A percentile compares a stretch with the other conserved stretches of the same genome.
Evolutionary conservation across 2,888 invertebrate species (phyloP).

Genomic region (Timema cristinae): DNA sequence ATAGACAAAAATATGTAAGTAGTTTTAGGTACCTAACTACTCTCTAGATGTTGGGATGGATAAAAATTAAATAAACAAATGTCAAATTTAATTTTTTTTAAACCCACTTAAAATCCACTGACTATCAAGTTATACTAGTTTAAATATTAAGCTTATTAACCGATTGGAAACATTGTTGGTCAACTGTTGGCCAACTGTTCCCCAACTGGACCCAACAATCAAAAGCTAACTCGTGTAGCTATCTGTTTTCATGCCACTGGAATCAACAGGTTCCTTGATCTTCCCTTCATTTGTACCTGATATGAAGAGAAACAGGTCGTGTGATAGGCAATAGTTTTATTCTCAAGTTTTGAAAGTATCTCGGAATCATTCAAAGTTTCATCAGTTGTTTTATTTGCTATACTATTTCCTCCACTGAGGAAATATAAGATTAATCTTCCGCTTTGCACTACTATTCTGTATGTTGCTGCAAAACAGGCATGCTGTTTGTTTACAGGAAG

Average conservation of each 20-base stretch:
- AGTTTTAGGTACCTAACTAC: no score
- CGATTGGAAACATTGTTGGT: no score
- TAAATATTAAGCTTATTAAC: no score
- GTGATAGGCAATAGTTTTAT: neutral
- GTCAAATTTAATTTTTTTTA: no score
- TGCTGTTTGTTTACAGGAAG: neutral
- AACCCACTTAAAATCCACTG: no score
- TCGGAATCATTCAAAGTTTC: neutral
- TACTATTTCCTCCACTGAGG: neutral
- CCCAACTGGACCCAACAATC: neutral
- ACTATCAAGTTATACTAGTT: no score
- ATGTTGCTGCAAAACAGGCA: neutral
- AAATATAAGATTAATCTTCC: neutral
- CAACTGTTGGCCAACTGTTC: no score
- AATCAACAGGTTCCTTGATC: neutral
- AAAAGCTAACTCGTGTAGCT: neutral
- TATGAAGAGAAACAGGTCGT: neutral
- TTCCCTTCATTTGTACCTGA: neutral
- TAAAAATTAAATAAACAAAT: no score
- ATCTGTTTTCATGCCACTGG: neutral
- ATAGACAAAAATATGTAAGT: no score
- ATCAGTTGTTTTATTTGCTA: neutral
- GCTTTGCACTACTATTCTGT: neutral
- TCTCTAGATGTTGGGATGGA: no score
- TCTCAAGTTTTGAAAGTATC: neutral